Percentiles rank a stretch among this genome's conserved stretches.
These are phyloP conservation scores for Sabatieria punctata DNA, from an alignment of 2,888 invertebrate species.

Conservation along the genomic window DNA sequence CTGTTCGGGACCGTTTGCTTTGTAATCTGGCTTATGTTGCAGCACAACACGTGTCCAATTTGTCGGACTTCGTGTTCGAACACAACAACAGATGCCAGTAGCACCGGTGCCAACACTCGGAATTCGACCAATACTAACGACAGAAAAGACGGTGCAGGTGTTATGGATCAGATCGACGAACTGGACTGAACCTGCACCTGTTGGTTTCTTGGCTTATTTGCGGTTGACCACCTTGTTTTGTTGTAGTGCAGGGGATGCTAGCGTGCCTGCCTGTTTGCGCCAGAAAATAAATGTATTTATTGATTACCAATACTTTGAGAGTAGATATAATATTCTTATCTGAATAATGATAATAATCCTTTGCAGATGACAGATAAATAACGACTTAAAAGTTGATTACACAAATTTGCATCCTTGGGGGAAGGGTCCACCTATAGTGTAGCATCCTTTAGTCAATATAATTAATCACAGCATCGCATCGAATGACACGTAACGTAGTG, in stretches of 20 bases:
- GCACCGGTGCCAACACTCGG: not conserved
- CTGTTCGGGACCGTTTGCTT: not conserved
- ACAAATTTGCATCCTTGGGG: no score
- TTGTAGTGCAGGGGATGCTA: not conserved
- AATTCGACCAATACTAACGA: not conserved
- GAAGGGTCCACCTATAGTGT: no score
- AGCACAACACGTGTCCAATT: conserved; percentile 6
- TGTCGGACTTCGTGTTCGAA: not conserved
- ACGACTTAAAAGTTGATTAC: no score
- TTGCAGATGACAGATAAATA: no score
- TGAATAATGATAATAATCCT: no score
- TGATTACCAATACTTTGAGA: no score
- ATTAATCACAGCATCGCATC: not conserved
- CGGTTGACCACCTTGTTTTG: not conserved
- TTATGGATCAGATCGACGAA: not conserved
- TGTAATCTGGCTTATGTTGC: no score
- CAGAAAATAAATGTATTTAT: no score
- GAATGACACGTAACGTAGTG: not conserved
- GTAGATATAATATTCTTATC: no score
- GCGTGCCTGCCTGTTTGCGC: no score
- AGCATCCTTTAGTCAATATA: no score
- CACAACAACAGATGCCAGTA: not conserved
- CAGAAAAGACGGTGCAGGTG: not conserved
- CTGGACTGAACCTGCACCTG: not conserved
- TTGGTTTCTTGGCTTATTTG: not conserved